Conservation (phyloP, 1,140 invertebrate species). For the Tetraneura akinire region DNA sequence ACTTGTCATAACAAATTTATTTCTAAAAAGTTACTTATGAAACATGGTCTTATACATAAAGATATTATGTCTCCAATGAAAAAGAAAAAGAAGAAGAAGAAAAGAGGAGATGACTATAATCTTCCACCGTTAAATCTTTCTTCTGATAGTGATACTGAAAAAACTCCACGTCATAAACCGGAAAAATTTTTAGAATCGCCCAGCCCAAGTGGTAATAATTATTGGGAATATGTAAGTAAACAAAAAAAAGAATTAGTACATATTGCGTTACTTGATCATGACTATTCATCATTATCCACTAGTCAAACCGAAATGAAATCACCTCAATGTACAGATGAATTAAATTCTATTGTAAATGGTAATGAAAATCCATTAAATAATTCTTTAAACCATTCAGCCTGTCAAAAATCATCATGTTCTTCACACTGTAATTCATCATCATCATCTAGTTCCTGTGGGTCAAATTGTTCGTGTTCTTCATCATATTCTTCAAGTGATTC, state of each 20-base stretch:
- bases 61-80: slow-evolving; percentile 8
- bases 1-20: slow-evolving; percentile 78
- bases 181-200: slow-evolving; percentile 35
- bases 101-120: slow-evolving; percentile 62
- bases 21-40: slow-evolving; percentile 74
- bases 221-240: slow-evolving; percentile 34
- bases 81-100: slow-evolving; percentile 54
- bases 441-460: slow-evolving; percentile 43
- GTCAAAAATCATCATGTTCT: slow-evolving; percentile 39
- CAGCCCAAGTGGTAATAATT: slow-evolving; percentile 20
- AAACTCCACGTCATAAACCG: slow-evolving; percentile 25
- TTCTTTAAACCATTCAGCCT: slow-evolving; percentile 4
- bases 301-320: slow-evolving; percentile 54
- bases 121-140: slow-evolving; percentile 77
- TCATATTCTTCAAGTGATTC: slow-evolving; percentile 43
- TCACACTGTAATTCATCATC: slow-evolving; percentile 46
- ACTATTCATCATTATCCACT: background rate
- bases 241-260: slow-evolving; percentile 22
- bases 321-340: slow-evolving; percentile 65
- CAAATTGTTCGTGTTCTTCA: slow-evolving; percentile 44
- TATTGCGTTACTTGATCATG: slow-evolving; percentile 22
- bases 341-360: slow-evolving; percentile 59
- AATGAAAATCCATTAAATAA: slow-evolving; percentile 32
- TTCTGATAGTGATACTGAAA: slow-evolving; percentile 68
- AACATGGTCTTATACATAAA: slow-evolving; percentile 62